Conservation (phyloP, 1,140 invertebrate species). For the Coelopa frigida region DNA sequence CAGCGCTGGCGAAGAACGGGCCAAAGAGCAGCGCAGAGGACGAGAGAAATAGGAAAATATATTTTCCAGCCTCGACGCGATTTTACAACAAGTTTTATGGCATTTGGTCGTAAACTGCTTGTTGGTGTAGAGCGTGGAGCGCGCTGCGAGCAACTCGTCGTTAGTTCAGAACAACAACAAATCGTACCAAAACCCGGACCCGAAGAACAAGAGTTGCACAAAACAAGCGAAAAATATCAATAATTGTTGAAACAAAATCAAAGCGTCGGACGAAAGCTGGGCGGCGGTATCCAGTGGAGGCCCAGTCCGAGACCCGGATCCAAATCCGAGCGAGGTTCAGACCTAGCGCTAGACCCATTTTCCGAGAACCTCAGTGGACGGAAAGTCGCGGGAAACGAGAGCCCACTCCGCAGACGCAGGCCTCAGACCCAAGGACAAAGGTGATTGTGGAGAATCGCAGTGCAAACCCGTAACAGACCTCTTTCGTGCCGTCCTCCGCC, state of each 20-base stretch:
- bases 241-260: constrained; percentile 2
- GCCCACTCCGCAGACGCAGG: too few species aligned
- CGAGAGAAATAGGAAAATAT: constrained; percentile 31
- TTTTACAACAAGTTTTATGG: constrained; percentile 45
- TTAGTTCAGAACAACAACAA: constrained; percentile 18
- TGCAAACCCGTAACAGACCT: too few species aligned
- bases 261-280: too few species aligned
- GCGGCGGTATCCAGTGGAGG: too few species aligned
- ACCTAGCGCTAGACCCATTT: too few species aligned
- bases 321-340: too few species aligned
- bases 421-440: too few species aligned
- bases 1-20: background rate
- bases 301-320: too few species aligned
- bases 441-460: too few species aligned
- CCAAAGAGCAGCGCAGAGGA: constrained; percentile 3
- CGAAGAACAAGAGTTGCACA: constrained; percentile 1
- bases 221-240: constrained; percentile 5
- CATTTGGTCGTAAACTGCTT: constrained; percentile 46
- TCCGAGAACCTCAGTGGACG: too few species aligned
- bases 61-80: constrained; percentile 43
- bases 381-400: too few species aligned
- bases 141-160: constrained; percentile 20
- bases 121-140: constrained; percentile 43
- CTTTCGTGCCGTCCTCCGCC: too few species aligned
- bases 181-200: background rate